Base-by-base conservation (phyloP, 2,113 vertebrate species). In the Felis chaus region DNA sequence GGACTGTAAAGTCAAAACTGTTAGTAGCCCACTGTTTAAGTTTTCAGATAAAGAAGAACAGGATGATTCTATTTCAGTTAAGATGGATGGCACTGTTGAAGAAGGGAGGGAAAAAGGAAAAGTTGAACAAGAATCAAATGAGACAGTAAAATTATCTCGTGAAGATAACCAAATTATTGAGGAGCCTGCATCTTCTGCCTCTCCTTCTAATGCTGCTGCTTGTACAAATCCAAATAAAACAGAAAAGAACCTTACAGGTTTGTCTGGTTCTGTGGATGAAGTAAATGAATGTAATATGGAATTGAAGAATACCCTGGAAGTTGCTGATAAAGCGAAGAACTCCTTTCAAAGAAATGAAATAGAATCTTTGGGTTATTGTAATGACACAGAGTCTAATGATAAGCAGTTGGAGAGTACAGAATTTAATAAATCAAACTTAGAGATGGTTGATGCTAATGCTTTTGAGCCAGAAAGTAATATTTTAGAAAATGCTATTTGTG, bases 171-270 rank as follows among this genome's bases (percentile, higher is more conserved):
- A 97, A 61, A 95, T 63, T 84, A 69, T 25, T 80, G 96, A 91
- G 23, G 78, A 95, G 97, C 73, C 97, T 96, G 96, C 50, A 90
- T 97, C 98, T 80, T 97, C 98, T 93, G 45, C 50, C 68, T 89
- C 93, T 63, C 76, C 98, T 0, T 97, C 98, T 79, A 97, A 97
- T 63, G 97, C 98, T 76, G 98, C 96, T 61, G 98, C 98, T 15
- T 99, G 98, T 36, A 96, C 99, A 78, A 99, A 99, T 98, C 98
- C 99, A 92, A 99, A 98, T 96, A 98, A 99, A 45, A 98, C 99
- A 73, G 99, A 99, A 97, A 98, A 99, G 14, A 98, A 98, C 16
- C 97, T 90, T 95, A 68, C 69, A 93, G 57, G 41, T 97, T 95
- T 97, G 6, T 95, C 97, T 73, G 83, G 85, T 79, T 97, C 95